Conservation (phyloP, 23 tunicate species). For the Ascidia mentula region DNA sequence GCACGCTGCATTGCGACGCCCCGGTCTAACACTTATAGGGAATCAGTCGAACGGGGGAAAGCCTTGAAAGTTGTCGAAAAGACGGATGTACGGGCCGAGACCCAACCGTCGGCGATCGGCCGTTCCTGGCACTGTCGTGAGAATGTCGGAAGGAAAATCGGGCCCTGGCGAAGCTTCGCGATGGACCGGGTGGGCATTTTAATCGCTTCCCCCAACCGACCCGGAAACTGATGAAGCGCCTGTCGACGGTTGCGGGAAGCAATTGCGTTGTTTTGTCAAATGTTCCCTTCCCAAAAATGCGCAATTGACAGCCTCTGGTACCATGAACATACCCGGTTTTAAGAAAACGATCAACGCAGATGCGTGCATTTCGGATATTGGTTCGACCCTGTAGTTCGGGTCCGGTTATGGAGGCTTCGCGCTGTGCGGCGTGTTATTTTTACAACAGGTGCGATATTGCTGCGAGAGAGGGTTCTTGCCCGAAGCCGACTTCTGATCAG, state of each 20-base stretch:
- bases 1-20: neutral
- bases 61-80: constrained; percentile 6
- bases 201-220: neutral
- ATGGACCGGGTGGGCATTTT: neutral
- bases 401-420: neutral
- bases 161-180: neutral
- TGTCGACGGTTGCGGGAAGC: neutral
- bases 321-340: no score
- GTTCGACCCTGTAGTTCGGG: neutral
- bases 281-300: neutral
- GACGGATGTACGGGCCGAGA: neutral
- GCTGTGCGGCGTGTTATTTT: neutral
- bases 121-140: neutral
- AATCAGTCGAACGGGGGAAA: neutral
- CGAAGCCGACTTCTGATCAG: constrained; percentile 1
- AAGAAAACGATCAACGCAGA: no score
- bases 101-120: constrained; percentile 7
- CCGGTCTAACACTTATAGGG: neutral
- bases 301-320: neutral
- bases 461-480: neutral
- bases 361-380: constrained; percentile 4
- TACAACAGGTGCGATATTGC: neutral
- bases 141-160: constrained; percentile 4
- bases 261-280: neutral
- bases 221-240: neutral